Conservation (phyloP, 2,797 vertebrate species). For the Pangasius mekongensis region DNA sequence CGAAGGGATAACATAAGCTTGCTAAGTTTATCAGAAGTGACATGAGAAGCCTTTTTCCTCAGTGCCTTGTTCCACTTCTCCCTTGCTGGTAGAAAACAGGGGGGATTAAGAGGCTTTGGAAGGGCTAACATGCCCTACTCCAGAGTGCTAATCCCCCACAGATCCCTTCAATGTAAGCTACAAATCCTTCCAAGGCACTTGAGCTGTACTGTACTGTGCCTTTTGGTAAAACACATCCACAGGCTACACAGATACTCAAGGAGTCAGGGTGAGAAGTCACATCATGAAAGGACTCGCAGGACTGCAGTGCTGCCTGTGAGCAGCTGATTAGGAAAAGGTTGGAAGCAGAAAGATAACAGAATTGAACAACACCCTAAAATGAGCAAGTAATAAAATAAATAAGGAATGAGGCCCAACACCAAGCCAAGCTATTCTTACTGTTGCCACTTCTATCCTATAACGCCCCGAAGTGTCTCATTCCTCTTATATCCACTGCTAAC, state of each 20-base stretch:
- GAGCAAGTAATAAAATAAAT: not conserved
- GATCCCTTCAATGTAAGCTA: conserved; percentile 51
- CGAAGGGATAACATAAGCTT: not conserved
- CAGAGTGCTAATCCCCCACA: conserved; percentile 45
- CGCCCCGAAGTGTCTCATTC: not conserved
- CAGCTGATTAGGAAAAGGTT: conserved; percentile 22
- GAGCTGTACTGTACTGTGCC: conserved; percentile 22
- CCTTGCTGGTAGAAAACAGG: conserved; percentile 36
- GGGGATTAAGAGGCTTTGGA: conserved; percentile 50
- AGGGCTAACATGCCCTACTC: conserved; percentile 52
- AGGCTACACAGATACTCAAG: conserved; percentile 19
- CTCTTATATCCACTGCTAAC: not conserved
- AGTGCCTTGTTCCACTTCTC: conserved; percentile 18
- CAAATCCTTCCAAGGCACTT: conserved; percentile 52
- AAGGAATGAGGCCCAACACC: not conserved
- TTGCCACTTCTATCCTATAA: not conserved
- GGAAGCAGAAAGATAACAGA: conserved; percentile 16
- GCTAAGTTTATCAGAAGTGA: not conserved
- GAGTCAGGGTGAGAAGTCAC: not conserved
- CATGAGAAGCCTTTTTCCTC: not conserved
- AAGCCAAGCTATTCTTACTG: not conserved
- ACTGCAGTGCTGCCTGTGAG: conserved; percentile 16
- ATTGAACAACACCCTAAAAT: conserved; percentile 1
- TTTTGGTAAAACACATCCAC: conserved; percentile 33
- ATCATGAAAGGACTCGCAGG: conserved; percentile 15